Base-by-base conservation (phyloP, 2,888 invertebrate genomes). In the Dendrolimus houi region DNA sequence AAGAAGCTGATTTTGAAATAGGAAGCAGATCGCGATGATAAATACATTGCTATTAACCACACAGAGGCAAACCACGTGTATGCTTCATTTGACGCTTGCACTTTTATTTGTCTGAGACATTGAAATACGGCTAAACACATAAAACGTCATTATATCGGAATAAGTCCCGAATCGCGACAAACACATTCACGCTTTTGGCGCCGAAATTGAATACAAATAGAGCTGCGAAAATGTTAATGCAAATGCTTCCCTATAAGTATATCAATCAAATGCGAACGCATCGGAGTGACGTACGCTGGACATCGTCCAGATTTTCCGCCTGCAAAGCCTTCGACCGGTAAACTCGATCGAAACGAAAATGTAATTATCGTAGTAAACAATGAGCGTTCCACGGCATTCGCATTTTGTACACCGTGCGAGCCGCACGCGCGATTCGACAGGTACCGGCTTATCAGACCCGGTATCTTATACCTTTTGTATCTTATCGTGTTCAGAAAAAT, bases 341-440 rank as follows among this genome's bases (percentile, higher is more conserved):
- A 87, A 86, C 81, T 83, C 84, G 83, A 87, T 86, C 85, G 83
- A 77, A 83, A 81, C 75, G 79, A 83, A 87, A 87, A 83, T 81
- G 81, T 86, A 85, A 87, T 88, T 85, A 85, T 79, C 77, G 83
- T 74, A 75, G 88, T 88, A 89, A 90, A 89, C 89, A 90, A 88
- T 86, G 77, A 77, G 75, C 71, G 76, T 74, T 72, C 72, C 72
- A 64, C 81, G 81, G 82, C 89, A 89, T 86, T 88, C 89, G 87
- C 77, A 85, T 79, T 82, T 78, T 74, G 83, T 76, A 74, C 83
- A 71, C 75, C 83, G 87, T 75, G 79, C 81, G 63, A 64, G 68
- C 60, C 83, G 84, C 85, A 86, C 89, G 89, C 79, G 79, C 70
- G 72, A 72, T 65, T 67, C 73, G 67, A 64, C 74, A 79, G 80